These are phyloP conservation scores for Drosophila algonquin DNA, from an alignment of 2,888 invertebrate genomes.

Conservation along the genomic window DNA sequence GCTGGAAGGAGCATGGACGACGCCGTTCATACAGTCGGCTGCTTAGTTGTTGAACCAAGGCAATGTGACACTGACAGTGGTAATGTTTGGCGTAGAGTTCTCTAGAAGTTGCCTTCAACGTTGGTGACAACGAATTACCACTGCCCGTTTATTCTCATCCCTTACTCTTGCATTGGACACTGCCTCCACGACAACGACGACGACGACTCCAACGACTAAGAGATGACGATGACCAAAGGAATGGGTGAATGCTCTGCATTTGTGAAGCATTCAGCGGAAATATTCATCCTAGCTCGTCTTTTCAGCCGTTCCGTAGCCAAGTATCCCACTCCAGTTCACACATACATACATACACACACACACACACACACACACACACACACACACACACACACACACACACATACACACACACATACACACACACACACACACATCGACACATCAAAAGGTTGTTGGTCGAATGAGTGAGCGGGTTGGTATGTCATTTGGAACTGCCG, in stretches of 20 bases:
- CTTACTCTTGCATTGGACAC: slow-evolving; percentile 16
- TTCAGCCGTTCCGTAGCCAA: slow-evolving; percentile 55
- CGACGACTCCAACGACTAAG: slow-evolving; percentile 61
- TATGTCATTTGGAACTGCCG: slow-evolving; percentile 55
- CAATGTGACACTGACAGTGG: slow-evolving; percentile 50
- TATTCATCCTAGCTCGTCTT: slow-evolving; percentile 73
- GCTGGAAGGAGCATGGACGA: slow-evolving; percentile 46
- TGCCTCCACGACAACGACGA: slow-evolving; percentile 30
- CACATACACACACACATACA: slow-evolving; percentile 26
- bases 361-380: slow-evolving; percentile 16
- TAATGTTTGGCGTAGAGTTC: slow-evolving; percentile 51
- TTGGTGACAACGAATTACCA: slow-evolving; percentile 63
- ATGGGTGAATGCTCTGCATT: slow-evolving; percentile 74
- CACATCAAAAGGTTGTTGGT: slow-evolving; percentile 70
- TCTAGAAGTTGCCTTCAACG: slow-evolving; percentile 72
- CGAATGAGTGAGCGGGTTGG: slow-evolving; percentile 41
- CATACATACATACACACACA: slow-evolving; percentile 28
- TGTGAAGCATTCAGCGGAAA: slow-evolving; percentile 78
- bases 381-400: slow-evolving; percentile 32
- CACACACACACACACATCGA: slow-evolving; percentile 30
- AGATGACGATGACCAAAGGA: slow-evolving; percentile 79
- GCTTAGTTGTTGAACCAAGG: slow-evolving; percentile 43
- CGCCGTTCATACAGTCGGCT: slow-evolving; percentile 34
- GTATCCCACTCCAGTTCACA: slow-evolving; percentile 22
- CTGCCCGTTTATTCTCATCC: slow-evolving; percentile 41